Evolutionary conservation across 2,888 invertebrate genomes (phyloP).

Genomic region (Hyles lineata): DNA sequence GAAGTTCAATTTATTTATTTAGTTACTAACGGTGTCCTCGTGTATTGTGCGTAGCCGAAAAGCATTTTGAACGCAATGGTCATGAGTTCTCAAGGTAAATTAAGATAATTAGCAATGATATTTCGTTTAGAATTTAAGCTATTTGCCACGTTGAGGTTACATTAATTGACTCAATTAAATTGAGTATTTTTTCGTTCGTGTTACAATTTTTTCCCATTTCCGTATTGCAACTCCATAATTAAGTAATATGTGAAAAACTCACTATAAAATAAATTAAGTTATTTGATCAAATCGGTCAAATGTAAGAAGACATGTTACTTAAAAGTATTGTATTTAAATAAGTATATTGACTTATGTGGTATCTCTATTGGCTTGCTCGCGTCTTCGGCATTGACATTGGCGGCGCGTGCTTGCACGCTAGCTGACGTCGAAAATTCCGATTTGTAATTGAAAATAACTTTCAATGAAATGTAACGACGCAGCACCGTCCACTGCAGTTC

Average conservation of each 20-base stretch:
- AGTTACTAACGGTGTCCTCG: not conserved
- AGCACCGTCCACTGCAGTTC: constrained; percentile 26
- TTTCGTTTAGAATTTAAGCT: not conserved
- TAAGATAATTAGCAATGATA: constrained; percentile 39
- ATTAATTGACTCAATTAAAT: not conserved
- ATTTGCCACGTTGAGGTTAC: not conserved
- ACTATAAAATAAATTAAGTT: too few relatives aligned
- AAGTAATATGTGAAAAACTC: too few relatives aligned
- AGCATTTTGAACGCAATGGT: constrained; percentile 31
- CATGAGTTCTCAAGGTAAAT: constrained; percentile 40
- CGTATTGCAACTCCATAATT: too few relatives aligned
- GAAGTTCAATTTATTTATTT: not conserved
- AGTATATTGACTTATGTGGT: constrained; percentile 21
- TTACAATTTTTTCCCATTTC: too few relatives aligned
- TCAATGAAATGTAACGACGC: constrained; percentile 60
- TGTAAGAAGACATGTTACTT: not conserved
- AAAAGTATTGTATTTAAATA: constrained; percentile 33
- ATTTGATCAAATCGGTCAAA: not conserved
- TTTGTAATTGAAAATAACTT: constrained; percentile 74
- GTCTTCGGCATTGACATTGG: constrained; percentile 70
- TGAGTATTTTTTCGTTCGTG: not conserved
- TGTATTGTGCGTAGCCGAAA: not conserved
- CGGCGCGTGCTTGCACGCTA: constrained; percentile 69
- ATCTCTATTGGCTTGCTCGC: constrained; percentile 36
- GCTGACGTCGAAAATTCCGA: constrained; percentile 60